Evolutionary conservation across 2,113 vertebrate species (phyloP).

Genomic region (Seriola dumerili): DNA sequence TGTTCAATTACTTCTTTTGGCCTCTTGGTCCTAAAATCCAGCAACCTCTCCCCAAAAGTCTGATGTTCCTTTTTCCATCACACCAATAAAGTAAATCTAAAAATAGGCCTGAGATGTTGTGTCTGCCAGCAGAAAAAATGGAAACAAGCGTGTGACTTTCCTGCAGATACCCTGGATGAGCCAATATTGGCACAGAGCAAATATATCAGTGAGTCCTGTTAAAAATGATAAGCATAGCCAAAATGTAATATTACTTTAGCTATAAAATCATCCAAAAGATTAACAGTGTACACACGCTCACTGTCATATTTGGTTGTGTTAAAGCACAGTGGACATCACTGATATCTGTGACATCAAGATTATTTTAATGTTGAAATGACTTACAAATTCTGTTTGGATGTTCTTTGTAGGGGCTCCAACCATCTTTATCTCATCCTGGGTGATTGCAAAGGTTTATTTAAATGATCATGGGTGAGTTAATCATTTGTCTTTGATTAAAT

Average conservation of each 20-base stretch:
- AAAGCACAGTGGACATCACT: neutral
- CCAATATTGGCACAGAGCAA: conserved; percentile 45
- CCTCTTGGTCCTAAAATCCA: neutral
- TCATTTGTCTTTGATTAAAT: conserved; percentile 13
- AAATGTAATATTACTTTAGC: conserved; percentile 32
- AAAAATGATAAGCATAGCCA: conserved; percentile 41
- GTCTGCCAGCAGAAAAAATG: conserved; percentile 27
- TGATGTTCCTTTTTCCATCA: conserved; percentile 8
- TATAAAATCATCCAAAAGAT: conserved; percentile 43
- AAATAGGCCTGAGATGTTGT: conserved; percentile 41
- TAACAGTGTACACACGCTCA: conserved; percentile 20
- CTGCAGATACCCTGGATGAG: conserved; percentile 28
- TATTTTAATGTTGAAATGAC: conserved; percentile 34
- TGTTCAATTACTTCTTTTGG: neutral
- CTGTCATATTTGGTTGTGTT: conserved; percentile 3
- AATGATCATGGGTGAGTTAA: conserved; percentile 90
- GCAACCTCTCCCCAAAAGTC: neutral
- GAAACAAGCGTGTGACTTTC: conserved; percentile 36
- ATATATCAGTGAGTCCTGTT: conserved; percentile 25
- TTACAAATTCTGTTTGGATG: conserved; percentile 25
- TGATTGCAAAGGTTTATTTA: conserved; percentile 86
- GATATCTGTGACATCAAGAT: conserved; percentile 10
- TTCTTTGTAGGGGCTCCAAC: conserved; percentile 89
- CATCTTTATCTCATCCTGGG: conserved; percentile 91
- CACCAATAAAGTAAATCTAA: conserved; percentile 26